Evolutionary conservation across 2,113 vertebrate species (phyloP), one percentile per base, ranked within the genome.

Genomic region (Tragulus kanchil): DNA sequence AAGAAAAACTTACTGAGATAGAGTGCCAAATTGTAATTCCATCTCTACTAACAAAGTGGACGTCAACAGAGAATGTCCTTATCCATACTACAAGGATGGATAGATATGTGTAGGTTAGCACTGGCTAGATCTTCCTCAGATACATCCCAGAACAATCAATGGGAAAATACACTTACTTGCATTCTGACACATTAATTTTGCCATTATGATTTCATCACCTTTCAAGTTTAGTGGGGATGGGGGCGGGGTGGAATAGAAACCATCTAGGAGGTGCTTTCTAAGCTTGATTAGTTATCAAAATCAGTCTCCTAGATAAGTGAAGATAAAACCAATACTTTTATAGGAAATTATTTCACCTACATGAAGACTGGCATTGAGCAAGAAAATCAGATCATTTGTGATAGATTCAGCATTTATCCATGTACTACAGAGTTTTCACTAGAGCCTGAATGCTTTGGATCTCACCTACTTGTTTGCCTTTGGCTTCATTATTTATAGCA

Each of bases 381-480:
- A 95, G 64, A 84, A 91, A 87, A 69, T 86, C 42, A 58, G 11
- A 56, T 89, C 36, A 50, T 79, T 69, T 86, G 5, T 85, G 48
- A 73, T 69, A 13, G 17, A 54, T 67, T 94, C n/a, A 79, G 25
- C 56, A 71, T 92, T 48, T 52, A 21, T 5, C 6, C 17, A 9
- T 3, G 3, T n/a, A 77, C 25, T 89, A 3, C 21, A 36, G 42
- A 28, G 23, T 84, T 96, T 93, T 98, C 91, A 71, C 88, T 89
- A 50, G 93, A 97, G 96, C 36, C 52, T 97, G 92, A 96, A 90
- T 95, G 91, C 73, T 96, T 97, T 98, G 73, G 48, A 61, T 98
- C 96, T 98, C 97, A 98, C 81, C 97, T 98, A 97, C 96, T 97
- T 97, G 93, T 98, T 98, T 97, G 94, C 87, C 94, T 96, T 71